Percentiles rank a stretch among this genome's conserved stretches.
Evolutionary conservation across 2,113 vertebrate genomes (phyloP).

Genomic region (Pheucticus melanocephalus): DNA sequence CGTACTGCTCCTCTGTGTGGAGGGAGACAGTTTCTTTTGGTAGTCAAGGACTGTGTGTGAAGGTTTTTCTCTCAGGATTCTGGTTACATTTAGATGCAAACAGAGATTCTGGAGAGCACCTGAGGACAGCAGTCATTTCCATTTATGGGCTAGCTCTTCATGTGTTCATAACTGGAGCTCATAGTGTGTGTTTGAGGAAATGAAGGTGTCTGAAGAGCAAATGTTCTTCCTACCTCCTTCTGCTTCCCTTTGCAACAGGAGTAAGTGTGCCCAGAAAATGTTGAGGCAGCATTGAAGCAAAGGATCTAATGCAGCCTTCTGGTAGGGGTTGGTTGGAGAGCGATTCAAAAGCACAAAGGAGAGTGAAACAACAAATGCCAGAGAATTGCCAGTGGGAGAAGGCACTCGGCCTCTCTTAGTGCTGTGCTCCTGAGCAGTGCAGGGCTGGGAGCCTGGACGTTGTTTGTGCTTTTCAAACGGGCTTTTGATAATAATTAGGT

Average conservation of each 20-base stretch:
- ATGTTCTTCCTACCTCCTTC: neutral
- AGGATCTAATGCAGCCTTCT: neutral
- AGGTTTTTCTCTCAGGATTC: neutral
- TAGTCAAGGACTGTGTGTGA: neutral
- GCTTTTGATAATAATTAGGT: neutral
- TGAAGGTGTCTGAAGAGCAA: neutral
- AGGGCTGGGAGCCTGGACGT: neutral
- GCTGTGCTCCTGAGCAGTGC: neutral
- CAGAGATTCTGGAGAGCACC: neutral
- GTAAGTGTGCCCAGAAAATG: neutral
- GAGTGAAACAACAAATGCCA: neutral
- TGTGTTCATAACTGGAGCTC: neutral
- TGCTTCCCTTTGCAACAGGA: neutral
- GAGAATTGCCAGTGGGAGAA: neutral
- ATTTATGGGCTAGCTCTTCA: neutral
- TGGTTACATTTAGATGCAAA: slow-evolving; percentile 3
- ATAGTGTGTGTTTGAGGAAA: neutral
- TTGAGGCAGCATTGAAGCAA: neutral
- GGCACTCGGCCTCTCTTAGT: neutral
- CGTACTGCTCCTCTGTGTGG: neutral
- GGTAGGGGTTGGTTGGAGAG: neutral
- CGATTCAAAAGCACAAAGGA: neutral
- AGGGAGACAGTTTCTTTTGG: neutral
- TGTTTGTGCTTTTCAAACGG: neutral
- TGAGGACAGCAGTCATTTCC: neutral